phyloP scores from a whole-genome alignment of 2,797 vertebrate genomes.

The Gorsachius magnificus region DNA sequence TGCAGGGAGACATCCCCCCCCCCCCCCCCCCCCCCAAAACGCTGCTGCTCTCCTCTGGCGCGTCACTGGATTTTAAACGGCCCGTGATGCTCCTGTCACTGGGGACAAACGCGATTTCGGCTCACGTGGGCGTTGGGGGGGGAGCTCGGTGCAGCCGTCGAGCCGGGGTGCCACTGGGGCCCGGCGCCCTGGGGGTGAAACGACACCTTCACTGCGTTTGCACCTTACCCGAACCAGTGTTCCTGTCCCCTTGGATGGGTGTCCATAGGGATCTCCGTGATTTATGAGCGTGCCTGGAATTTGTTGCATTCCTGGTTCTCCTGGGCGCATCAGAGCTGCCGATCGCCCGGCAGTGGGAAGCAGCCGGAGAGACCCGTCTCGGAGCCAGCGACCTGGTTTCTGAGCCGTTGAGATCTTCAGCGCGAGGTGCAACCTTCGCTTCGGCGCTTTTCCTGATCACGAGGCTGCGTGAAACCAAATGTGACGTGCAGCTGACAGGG shows the following conservation, averaged over 20 bases:
- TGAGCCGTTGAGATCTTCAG: not conserved
- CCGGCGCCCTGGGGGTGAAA: not conserved
- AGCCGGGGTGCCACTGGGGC: not conserved
- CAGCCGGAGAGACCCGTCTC: not conserved
- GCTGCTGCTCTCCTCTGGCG: not conserved
- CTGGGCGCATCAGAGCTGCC: not conserved
- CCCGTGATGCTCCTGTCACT: not conserved
- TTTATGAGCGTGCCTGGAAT: not conserved
- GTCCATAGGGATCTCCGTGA: not conserved
- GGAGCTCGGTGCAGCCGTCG: not conserved
- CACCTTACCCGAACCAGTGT: not conserved
- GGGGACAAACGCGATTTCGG: not conserved
- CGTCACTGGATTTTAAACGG: not conserved
- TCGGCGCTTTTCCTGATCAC: conserved; percentile 8
- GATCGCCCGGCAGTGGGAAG: not conserved
- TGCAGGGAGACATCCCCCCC: not conserved
- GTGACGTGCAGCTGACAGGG: conserved; percentile 37
- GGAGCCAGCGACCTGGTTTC: not conserved
- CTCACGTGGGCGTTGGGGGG: not conserved
- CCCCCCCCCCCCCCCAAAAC: not conserved
- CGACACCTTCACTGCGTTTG: not conserved
- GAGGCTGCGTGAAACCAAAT: not conserved
- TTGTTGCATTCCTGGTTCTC: not conserved
- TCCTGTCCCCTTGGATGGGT: fast-evolving
- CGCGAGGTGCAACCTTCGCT: not conserved